Base-by-base conservation (phyloP, 64 coral and sea anemone genomes). In the Platygyra sinensis region DNA sequence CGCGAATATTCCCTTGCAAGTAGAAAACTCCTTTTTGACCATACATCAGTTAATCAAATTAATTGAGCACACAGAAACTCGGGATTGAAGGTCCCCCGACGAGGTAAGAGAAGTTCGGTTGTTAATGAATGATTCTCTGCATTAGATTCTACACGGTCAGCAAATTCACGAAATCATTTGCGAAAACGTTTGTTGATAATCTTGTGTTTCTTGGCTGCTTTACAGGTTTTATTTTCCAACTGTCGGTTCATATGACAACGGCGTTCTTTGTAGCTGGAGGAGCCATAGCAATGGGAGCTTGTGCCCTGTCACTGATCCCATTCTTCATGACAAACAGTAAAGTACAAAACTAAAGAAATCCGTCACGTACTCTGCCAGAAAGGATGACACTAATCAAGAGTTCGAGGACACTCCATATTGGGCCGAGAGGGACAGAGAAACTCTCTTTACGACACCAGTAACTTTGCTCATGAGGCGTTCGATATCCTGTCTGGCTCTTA, bases 161-260 rank as follows among this genome's bases (percentile, higher is more conserved):
- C 42, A 46, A 46, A 46, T 46, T 7, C 42, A 46, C 5, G 5
- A 46, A 46, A 46, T 5, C 42, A 7, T 46, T 46, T 46, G 4
- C 42, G 12, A 57, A 12, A 9, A 16, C 7, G 54, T 57, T 57
- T 7, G 1, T 12, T 14, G 1, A 14, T 57, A 57, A 57, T 12
- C 73, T 25, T 79, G 9, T 71, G 1, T 64, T n/a, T 8, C 28
- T 13, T 72, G 10, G 79, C 28, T 94, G 38, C 86, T 65, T 80
- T 84, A 33, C 49, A 96, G 94, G 90, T 7, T 42, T 60, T 31
- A 92, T 96, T 60, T 96, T 96, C 80, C 42, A 86, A 30, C 29
- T 96, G 30, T 89, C 94, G 94, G 94, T 0, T 96, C 94, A 14
- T 96, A 96, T 65, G 72, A 96, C 28, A 96, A 96, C 9, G n/a